A percentile compares a stretch with the other conserved stretches of the same genome.
Conservation (phyloP, 2,113 vertebrate genomes). For the Python bivittatus region DNA sequence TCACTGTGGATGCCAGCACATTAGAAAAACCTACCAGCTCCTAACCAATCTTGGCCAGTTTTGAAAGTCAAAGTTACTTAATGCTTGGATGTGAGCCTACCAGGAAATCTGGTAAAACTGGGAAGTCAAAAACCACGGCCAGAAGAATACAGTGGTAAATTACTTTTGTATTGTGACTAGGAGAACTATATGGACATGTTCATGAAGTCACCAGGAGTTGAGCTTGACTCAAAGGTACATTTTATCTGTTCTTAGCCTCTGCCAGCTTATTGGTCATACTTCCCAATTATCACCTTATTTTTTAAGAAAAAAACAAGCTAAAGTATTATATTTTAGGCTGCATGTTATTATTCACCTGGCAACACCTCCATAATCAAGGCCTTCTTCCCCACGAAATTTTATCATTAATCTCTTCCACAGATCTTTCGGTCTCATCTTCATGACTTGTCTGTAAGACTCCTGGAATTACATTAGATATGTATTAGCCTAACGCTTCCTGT, state of each 20-base stretch:
- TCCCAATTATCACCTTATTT: neutral
- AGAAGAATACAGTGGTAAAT: neutral
- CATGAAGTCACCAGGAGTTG: neutral
- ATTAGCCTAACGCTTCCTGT: neutral
- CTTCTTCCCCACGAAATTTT: slow-evolving; percentile 98
- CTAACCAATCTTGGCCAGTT: neutral
- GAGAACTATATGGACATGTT: neutral
- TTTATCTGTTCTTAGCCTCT: neutral
- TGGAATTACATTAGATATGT: slow-evolving; percentile 57
- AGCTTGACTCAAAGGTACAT: neutral
- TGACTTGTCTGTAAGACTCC: slow-evolving; percentile 98
- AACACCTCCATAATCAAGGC: slow-evolving; percentile 97
- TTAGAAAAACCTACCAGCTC: neutral
- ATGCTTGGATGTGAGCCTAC: neutral
- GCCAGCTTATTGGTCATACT: neutral
- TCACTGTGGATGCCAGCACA: neutral
- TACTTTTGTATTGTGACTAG: neutral
- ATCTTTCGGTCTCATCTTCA: slow-evolving; percentile 99
- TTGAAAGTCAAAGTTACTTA: neutral
- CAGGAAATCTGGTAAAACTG: neutral
- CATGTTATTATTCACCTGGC: slow-evolving; percentile 81
- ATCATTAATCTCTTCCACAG: slow-evolving; percentile 99
- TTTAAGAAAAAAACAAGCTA: neutral
- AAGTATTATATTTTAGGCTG: neutral
- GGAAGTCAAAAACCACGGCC: neutral